A percentile compares a stretch with the other conserved stretches of the same genome.
phyloP scores from a whole-genome alignment of 2,113 vertebrate genomes.

The Notarius lentiginosus region DNA sequence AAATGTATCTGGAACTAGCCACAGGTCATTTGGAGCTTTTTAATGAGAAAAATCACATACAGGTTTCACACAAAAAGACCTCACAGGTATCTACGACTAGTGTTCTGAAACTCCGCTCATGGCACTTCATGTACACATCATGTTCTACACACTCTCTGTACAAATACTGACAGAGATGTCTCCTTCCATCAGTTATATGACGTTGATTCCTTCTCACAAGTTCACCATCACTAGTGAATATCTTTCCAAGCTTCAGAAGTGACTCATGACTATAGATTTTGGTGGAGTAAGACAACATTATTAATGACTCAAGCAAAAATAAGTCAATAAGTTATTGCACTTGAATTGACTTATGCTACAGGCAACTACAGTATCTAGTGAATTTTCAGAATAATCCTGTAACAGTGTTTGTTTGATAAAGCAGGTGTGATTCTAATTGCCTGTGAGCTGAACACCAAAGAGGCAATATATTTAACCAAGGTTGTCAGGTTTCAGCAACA shows the following conservation, averaged over 20 bases:
- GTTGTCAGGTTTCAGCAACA: neutral
- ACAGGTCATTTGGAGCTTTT: neutral
- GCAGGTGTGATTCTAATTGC: neutral
- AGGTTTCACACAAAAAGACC: neutral
- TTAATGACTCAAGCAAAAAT: neutral
- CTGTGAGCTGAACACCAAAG: neutral
- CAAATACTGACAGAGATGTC: neutral
- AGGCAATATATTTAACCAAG: neutral
- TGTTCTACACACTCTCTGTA: conserved; percentile 1
- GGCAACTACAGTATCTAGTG: neutral
- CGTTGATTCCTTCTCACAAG: neutral
- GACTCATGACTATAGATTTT: neutral
- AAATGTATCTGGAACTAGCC: neutral
- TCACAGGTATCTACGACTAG: neutral
- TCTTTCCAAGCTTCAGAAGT: neutral
- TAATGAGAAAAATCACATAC: neutral
- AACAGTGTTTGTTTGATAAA: neutral
- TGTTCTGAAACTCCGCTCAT: neutral
- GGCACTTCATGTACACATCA: neutral
- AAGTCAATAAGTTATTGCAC: neutral
- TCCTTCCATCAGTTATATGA: neutral
- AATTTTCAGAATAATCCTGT: neutral
- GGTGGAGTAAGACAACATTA: neutral
- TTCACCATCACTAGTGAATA: conserved; percentile 1
- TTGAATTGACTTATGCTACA: neutral